These are phyloP conservation scores for Eupithecia centaureata DNA, from an alignment of 2,888 invertebrate genomes.

Conservation along the genomic window DNA sequence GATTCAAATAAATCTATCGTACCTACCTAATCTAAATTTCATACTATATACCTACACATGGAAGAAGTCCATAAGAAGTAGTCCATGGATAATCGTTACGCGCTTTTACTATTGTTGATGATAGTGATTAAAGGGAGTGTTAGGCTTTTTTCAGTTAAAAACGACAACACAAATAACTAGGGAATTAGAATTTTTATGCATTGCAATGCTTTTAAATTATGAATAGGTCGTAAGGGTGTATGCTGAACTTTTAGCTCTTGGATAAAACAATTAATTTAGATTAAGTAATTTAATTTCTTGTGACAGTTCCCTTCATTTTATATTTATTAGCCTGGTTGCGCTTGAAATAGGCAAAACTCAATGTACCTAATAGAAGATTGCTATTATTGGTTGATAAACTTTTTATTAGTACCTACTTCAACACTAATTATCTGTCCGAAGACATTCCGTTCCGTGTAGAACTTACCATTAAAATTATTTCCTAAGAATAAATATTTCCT, in stretches of 20 bases:
- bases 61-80: too few species aligned
- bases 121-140: neutral
- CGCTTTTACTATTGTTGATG: neutral
- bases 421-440: slow-evolving; percentile 6
- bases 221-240: neutral
- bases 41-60: too few species aligned
- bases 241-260: slow-evolving; percentile 43
- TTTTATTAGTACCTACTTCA: neutral
- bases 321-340: slow-evolving; percentile 21
- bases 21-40: neutral
- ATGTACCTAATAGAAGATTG: neutral
- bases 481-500: slow-evolving; percentile 3
- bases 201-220: neutral
- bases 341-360: slow-evolving; percentile 8
- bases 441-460: slow-evolving; percentile 28
- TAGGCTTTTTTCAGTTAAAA: neutral
- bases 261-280: slow-evolving; percentile 54
- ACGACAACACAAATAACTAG: neutral
- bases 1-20: neutral
- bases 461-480: slow-evolving; percentile 15
- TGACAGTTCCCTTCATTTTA: slow-evolving; percentile 15
- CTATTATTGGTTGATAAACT: neutral
- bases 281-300: slow-evolving; percentile 48
- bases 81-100: too few species aligned
- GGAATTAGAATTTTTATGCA: neutral